These are phyloP conservation scores for Diogma glabrata DNA, from an alignment of 2,888 invertebrate species.

Conservation along the genomic window DNA sequence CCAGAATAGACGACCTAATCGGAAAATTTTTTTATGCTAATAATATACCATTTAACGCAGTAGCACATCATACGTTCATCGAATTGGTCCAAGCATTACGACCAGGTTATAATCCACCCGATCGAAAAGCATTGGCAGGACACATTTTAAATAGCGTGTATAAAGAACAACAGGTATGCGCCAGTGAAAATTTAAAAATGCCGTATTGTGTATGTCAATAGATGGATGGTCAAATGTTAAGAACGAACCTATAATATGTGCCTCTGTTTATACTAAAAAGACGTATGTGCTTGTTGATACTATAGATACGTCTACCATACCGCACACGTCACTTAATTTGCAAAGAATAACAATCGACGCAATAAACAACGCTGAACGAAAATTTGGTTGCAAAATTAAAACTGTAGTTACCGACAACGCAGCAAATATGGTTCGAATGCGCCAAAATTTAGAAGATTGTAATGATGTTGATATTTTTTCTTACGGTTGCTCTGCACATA, in stretches of 20 bases:
- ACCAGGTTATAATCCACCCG: background rate
- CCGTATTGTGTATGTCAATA: background rate
- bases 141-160: too few relatives aligned
- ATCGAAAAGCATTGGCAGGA: too few relatives aligned
- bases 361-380: background rate
- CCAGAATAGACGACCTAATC: too few relatives aligned
- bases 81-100: background rate
- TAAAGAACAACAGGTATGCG: background rate
- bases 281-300: too few relatives aligned
- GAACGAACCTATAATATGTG: background rate
- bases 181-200: background rate
- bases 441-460: background rate
- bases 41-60: background rate
- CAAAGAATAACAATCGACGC: background rate
- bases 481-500: background rate
- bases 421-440: background rate
- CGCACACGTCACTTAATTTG: too few relatives aligned
- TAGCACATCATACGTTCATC: background rate
- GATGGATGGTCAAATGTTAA: background rate
- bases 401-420: background rate
- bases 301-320: background rate
- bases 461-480: background rate
- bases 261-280: too few relatives aligned
- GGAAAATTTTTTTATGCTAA: background rate
- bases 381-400: background rate